Evolutionary conservation across 2,888 invertebrate species (phyloP), one percentile per base, ranked within the genome.

Genomic region (Eucriotettix oculatus): DNA sequence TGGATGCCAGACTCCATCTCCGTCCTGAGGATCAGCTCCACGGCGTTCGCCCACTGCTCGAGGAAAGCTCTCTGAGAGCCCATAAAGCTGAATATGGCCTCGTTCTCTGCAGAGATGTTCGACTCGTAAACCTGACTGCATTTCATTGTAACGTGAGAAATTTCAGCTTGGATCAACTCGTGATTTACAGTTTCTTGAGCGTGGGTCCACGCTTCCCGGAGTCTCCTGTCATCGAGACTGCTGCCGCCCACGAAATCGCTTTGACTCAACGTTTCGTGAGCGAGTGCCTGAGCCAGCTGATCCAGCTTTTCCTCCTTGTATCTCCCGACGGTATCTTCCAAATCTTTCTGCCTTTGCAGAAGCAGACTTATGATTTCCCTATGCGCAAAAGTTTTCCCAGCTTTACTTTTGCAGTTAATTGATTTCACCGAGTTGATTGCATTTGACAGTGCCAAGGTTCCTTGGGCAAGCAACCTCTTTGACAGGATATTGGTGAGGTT

Each of bases 401-500:
- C 43, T 41, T 14, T 44, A 53, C 53, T 43, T 40, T 54, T 53
- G 10, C 52, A 48, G 40, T 57, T 56, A 42, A 56, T 29, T 54
- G 29, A 41, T 42, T n/a, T 16, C 11, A 55, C 52, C 11, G 56
- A 52, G 40, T 58, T 53, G 17, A 57, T 42, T 60, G 42, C 53
- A 55, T 17, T n/a, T 67, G 41, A 73, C 71, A 76, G 73, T 64
- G 79, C 78, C 68, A 87, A 78, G 69, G 83, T 58, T 16, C 59
- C 63, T 57, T 73, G 72, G 53, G 73, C 67, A 42, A 72, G 68
- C 53, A 74, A 68, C 62, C 72, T 85, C 68, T 87, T 82, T 40
- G 89, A 84, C 68, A 91, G 76, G 64, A 89, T 82, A 70, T 83
- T 82, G 54, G 88, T 85, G 68, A 90, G 78, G 70, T 87, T 83